Conservation (phyloP, 2,113 vertebrate genomes). For the Paraplagusia blochii region DNA sequence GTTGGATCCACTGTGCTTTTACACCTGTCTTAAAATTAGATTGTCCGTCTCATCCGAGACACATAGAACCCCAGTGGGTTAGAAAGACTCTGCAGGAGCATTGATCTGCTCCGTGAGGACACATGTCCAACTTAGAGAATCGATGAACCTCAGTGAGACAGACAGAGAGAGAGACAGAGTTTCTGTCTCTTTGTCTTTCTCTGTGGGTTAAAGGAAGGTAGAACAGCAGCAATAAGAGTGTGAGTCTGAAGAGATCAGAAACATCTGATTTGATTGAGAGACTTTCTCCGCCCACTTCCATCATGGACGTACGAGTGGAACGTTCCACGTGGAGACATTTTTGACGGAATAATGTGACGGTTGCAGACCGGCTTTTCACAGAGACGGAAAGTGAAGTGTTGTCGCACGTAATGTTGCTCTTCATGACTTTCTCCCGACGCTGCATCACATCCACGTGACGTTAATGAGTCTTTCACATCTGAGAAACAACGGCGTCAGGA, state of each 20-base stretch:
- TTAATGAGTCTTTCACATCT: conserved; percentile 2
- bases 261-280: conserved; percentile 18
- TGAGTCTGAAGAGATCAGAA: conserved; percentile 13
- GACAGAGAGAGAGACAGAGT: conserved; percentile 10
- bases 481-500: background rate
- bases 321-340: conserved; percentile 18
- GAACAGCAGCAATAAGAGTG: conserved; percentile 11
- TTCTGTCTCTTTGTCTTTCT: conserved; percentile 1
- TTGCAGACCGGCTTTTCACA: too few species aligned
- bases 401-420: conserved; percentile 7
- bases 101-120: conserved; percentile 38
- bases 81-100: conserved; percentile 34
- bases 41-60: too few species aligned
- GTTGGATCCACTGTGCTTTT: too few species aligned
- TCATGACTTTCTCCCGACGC: too few species aligned
- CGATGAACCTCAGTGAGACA: background rate
- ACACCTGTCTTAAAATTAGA: too few species aligned
- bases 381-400: background rate
- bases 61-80: too few species aligned
- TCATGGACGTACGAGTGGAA: background rate
- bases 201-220: conserved; percentile 37
- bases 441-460: too few species aligned
- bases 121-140: conserved; percentile 18
- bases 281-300: conserved; percentile 11
- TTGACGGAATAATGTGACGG: conserved; percentile 8